Percentiles rank a stretch among this genome's conserved stretches.
phyloP scores from a whole-genome alignment of 2,888 invertebrate species.

The Plebejus argus region DNA sequence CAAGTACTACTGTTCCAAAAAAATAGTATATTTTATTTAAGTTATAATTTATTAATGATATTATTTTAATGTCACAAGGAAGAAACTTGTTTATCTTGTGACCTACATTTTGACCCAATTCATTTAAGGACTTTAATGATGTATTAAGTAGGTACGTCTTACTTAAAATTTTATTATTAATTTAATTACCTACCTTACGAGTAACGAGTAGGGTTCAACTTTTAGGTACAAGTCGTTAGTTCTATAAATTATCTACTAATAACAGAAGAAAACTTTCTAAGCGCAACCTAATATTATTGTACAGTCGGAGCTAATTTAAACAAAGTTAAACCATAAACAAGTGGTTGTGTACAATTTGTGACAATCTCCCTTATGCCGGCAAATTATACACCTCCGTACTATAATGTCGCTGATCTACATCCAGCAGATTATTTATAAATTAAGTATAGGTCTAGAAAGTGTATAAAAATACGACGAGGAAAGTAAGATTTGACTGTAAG shows the following conservation, averaged over 20 bases:
- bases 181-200: too few relatives aligned
- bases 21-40: too few relatives aligned
- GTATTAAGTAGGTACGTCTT: too few relatives aligned
- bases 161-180: too few relatives aligned
- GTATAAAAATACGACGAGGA: not conserved
- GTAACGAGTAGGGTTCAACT: too few relatives aligned
- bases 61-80: too few relatives aligned
- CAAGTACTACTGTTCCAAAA: too few relatives aligned
- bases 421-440: not conserved
- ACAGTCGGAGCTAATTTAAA: not conserved
- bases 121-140: too few relatives aligned
- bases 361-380: conserved; percentile 57
- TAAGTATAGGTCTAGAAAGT: not conserved
- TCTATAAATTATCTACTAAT: not conserved
- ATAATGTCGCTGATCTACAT: not conserved
- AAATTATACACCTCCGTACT: conserved; percentile 54
- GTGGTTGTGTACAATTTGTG: conserved; percentile 46
- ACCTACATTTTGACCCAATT: too few relatives aligned
- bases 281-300: not conserved
- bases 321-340: conserved; percentile 6
- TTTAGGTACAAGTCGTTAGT: not conserved
- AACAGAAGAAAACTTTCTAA: not conserved
- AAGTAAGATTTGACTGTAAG: too few relatives aligned
- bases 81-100: too few relatives aligned
- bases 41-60: too few relatives aligned